phyloP scores from a whole-genome alignment of 2,113 vertebrate species.

The Sapajus apella region DNA sequence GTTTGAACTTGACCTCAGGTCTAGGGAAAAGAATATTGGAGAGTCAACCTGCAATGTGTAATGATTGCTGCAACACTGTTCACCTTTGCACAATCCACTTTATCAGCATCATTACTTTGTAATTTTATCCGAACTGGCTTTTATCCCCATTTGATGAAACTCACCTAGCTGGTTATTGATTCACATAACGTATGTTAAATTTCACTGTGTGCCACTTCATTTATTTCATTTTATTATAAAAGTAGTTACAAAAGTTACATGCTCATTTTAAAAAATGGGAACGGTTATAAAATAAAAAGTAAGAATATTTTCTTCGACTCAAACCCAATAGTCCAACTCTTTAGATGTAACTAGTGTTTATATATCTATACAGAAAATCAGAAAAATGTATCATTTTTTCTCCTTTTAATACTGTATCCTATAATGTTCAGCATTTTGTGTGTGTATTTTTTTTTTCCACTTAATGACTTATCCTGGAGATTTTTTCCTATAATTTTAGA shows the following conservation, averaged over 20 bases:
- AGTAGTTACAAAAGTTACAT: constrained; percentile 24
- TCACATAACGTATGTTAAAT: background rate
- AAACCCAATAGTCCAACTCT: background rate
- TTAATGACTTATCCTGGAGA: background rate
- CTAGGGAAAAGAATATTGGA: background rate
- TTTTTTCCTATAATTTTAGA: constrained; percentile 9
- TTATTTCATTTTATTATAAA: constrained; percentile 38
- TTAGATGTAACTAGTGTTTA: background rate
- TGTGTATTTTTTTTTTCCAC: background rate
- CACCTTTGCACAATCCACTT: background rate
- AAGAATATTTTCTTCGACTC: background rate
- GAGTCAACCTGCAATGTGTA: background rate
- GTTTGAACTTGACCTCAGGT: background rate
- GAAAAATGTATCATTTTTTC: background rate
- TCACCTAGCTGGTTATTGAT: background rate
- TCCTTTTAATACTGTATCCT: background rate
- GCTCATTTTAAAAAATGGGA: background rate
- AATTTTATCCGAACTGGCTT: background rate
- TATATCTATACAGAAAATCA: background rate
- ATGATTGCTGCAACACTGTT: background rate
- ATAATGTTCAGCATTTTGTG: background rate
- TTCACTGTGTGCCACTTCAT: background rate
- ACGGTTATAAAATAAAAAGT: background rate
- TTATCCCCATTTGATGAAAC: constrained; percentile 2
- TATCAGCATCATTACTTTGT: background rate